Evolutionary conservation across 1,140 invertebrate genomes (phyloP), one percentile per base, ranked within the genome.

Genomic region (Amyelois transitella): DNA sequence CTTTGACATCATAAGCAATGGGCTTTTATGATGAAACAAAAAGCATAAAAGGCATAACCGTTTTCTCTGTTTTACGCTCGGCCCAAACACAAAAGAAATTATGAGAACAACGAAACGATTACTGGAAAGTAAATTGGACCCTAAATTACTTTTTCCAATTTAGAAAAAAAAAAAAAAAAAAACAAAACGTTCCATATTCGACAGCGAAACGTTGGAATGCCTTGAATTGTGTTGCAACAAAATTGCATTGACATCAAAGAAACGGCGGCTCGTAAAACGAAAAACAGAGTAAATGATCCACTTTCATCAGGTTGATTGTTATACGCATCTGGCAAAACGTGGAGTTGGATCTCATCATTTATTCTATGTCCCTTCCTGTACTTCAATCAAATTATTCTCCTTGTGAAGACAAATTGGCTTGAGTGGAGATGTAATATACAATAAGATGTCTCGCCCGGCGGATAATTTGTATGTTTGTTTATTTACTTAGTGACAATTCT

Each of bases 301-400:
- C 24, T 44, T 51, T 14, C 48, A 60, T 54, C 45, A 48, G 32
- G 24, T 43, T 51, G 62, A 61, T 56, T 55, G 55, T 38, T 24
- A 20, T 38, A 25, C 47, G 43, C 53, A 51, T 51, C 53, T 57
- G 53, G 53, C 45, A 57, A 55, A 58, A 58, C 52, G 51, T 24
- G 56, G 60, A 54, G 28, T 21, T 17, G 45, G 18, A 54, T 48
- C 53, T 67, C 62, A 67, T 53, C 44, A 55, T 60, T 54, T 51
- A 60, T 56, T 51, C 55, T 51, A 38, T 44, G 53, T 47, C 53
- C 43, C n/a, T 56, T 51, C 18, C 28, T 47, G 43, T 55, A 20
- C 43, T 43, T 50, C 53, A 58, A 62, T 58, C 55, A 58, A 53
- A 58, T 58, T 58, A 58, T 47, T 45, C 10, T 20, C 38, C 8